phyloP scores from a whole-genome alignment of 2,797 vertebrate species.

The Gallinago stenura region DNA sequence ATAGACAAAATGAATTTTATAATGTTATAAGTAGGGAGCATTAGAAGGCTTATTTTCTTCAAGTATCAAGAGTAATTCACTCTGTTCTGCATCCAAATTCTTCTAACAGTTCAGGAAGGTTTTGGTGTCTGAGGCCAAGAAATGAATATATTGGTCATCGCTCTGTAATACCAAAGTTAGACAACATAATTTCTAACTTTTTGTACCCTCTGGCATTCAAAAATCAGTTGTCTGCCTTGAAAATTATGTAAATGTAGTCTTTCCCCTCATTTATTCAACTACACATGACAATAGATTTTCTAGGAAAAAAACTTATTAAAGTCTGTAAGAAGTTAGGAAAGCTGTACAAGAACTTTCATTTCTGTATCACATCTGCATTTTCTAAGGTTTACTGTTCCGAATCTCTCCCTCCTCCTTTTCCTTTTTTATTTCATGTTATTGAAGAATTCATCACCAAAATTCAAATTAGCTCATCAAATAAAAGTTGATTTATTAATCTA shows the following conservation, averaged over 20 bases:
- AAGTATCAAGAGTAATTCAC: not conserved
- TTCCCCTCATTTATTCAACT: not conserved
- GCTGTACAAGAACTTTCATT: not conserved
- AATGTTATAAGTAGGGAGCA: not conserved
- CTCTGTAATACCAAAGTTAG: not conserved
- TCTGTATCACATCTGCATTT: not conserved
- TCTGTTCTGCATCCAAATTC: not conserved
- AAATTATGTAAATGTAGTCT: not conserved
- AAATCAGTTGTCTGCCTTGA: not conserved
- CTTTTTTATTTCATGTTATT: not conserved
- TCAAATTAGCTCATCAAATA: constrained; percentile 5
- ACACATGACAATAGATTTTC: not conserved
- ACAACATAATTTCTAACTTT: not conserved
- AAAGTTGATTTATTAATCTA: not conserved
- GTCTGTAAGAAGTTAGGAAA: not conserved
- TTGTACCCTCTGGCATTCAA: not conserved
- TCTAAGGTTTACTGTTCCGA: not conserved
- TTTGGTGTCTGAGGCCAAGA: not conserved
- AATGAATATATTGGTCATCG: not conserved
- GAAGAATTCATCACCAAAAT: not conserved
- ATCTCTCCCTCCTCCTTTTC: not conserved
- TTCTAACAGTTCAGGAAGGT: not conserved
- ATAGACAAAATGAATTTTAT: not conserved
- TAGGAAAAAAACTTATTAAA: not conserved
- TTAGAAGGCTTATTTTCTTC: not conserved